Evolutionary conservation across 2,888 invertebrate genomes (phyloP).

Genomic region (Oxycera nigricornis): DNA sequence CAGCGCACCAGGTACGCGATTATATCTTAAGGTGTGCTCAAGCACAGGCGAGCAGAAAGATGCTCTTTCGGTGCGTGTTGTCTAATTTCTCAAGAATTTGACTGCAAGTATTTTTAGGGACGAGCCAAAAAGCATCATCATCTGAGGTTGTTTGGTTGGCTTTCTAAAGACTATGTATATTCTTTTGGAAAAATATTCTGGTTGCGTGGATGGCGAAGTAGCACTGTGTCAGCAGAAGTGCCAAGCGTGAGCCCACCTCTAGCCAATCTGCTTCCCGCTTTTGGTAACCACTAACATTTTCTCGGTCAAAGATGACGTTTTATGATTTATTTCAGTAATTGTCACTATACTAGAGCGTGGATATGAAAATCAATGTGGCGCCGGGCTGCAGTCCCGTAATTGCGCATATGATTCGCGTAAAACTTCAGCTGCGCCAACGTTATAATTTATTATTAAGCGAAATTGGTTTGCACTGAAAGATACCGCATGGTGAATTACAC

Average conservation of each 20-base stretch:
- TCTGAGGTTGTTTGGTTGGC: not conserved
- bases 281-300: conserved; percentile 18
- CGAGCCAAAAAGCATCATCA: not conserved
- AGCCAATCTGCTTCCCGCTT: not conserved
- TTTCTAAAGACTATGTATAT: not conserved
- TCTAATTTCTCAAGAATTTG: no score
- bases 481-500: not conserved
- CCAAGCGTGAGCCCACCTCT: not conserved
- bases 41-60: no score
- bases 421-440: not conserved
- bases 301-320: conserved; percentile 20
- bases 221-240: not conserved
- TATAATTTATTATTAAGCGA: conserved; percentile 2
- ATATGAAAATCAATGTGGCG: conserved; percentile 34
- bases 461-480: conserved; percentile 5
- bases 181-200: not conserved
- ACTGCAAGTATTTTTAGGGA: not conserved
- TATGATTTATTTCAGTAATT: conserved; percentile 35
- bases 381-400: conserved; percentile 2
- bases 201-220: not conserved
- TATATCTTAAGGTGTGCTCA: not conserved
- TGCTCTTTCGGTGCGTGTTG: no score
- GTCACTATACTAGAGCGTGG: conserved; percentile 13
- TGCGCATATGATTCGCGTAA: conserved; percentile 22
- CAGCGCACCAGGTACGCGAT: not conserved